phyloP scores from a whole-genome alignment of 2,113 vertebrate species.

The Cyanoramphus novaezelandiae region DNA sequence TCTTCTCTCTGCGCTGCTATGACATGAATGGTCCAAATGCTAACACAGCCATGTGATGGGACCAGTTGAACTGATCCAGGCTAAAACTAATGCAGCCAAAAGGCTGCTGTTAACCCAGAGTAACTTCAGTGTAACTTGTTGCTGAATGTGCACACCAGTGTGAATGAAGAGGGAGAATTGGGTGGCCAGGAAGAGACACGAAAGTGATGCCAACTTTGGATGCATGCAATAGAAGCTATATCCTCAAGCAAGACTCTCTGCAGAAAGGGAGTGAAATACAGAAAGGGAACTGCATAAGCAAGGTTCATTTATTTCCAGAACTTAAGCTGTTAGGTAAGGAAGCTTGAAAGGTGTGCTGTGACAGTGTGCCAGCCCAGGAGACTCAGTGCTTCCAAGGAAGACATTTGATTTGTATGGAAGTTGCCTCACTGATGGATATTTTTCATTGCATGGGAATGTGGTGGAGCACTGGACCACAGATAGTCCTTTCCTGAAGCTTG shows the following conservation, averaged over 20 bases:
- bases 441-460: background rate
- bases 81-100: background rate
- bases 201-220: background rate
- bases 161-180: background rate
- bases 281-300: background rate
- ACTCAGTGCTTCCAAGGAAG: background rate
- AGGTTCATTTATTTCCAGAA: background rate
- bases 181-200: background rate
- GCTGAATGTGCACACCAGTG: background rate
- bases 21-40: fast-evolving
- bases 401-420: background rate
- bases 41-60: background rate
- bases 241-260: background rate
- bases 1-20: background rate
- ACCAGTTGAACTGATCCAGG: background rate
- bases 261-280: background rate
- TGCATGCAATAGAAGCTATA: background rate
- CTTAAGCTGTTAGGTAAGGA: background rate
- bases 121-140: background rate
- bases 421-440: background rate
- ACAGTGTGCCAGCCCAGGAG: background rate
- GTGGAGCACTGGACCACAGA: background rate
- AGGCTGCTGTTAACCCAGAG: background rate
- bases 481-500: background rate
- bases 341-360: background rate